Evolutionary conservation across 2,888 invertebrate genomes (phyloP).

Genomic region (Thymelicus sylvestris): DNA sequence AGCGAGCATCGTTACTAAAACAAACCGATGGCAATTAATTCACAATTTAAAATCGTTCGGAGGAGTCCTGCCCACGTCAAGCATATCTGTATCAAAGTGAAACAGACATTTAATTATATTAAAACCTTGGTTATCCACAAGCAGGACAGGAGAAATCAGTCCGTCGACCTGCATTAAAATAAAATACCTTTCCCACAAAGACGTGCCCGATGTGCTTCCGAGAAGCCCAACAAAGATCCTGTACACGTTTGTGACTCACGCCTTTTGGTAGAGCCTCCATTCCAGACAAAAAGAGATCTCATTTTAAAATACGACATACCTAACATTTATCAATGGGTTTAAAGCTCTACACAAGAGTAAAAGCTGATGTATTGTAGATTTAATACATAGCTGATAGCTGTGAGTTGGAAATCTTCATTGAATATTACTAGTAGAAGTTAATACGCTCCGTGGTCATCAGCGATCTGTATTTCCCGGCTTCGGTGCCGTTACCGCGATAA

Average conservation of each 20-base stretch:
- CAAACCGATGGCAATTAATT: conserved; percentile 9
- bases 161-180: conserved; percentile 76
- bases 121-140: conserved; percentile 55
- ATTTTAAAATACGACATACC: conserved; percentile 27
- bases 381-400: not conserved
- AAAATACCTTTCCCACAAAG: conserved; percentile 78
- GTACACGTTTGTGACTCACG: conserved; percentile 74
- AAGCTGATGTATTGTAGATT: not conserved
- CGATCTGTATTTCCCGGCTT: conserved; percentile 41
- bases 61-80: conserved; percentile 9
- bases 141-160: conserved; percentile 73
- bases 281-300: conserved; percentile 59
- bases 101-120: conserved; percentile 57
- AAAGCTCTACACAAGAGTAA: not conserved
- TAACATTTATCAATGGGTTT: conserved; percentile 3
- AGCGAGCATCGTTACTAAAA: not conserved
- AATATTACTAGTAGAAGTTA: not conserved
- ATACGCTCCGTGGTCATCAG: conserved; percentile 12
- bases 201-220: conserved; percentile 72
- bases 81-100: conserved; percentile 33
- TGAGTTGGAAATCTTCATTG: not conserved
- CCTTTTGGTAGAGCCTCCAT: conserved; percentile 57
- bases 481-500: conserved; percentile 48
- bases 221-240: conserved; percentile 83
- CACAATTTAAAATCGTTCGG: conserved; percentile 14